Evolutionary conservation across 2,113 vertebrate genomes (phyloP), one percentile per base, ranked within the genome.

Genomic region (Benitochromis conjunctus): DNA sequence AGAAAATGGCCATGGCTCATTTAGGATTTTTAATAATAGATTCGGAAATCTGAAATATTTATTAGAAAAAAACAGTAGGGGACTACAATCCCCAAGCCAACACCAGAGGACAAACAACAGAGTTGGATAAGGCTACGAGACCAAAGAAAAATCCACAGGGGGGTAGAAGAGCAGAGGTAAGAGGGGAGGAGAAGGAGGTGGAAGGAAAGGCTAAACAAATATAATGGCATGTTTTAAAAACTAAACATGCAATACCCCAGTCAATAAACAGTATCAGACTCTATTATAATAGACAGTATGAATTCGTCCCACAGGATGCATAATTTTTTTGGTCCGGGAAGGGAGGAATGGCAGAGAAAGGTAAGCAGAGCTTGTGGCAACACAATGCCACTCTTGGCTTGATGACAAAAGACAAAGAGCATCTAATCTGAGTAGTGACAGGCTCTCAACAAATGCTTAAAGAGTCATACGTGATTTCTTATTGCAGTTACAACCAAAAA

Each of bases 1-100:
- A 94, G 85, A 84, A 85, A 84, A 83, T 80, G 85, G 87, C 86
- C 79, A 57, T 58, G 89, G 86, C 91, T 95, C 93, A 93, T 93
- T 94, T 91, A 91, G 82, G 88, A 87, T 86, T 92, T 94, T 96
- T 91, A 95, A 96, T 96, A 95, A 96, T 96, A 90, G 81, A 96
- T 96, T 93, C 11, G 64, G 79, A 94, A 92, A 86, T 86, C 91
- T 95, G 18, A 92, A 96, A 96, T 95, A 96, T 96, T 96, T 91
- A 96, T 87, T 69, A 51, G 82, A 64, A 80, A 38, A 26, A 82
- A 92, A 89, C 3, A 80, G 85, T 83, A 48, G 87, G 62, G 58
- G 60, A 91, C 85, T 77, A 89, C 80, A 91, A 90, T 91, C 62
- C 74, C 48, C 81, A 81, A 84, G 74, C 83, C 83, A 86, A 62